These are phyloP conservation scores for Byasa hedistus DNA, from an alignment of 2,888 invertebrate species.

Conservation along the genomic window DNA sequence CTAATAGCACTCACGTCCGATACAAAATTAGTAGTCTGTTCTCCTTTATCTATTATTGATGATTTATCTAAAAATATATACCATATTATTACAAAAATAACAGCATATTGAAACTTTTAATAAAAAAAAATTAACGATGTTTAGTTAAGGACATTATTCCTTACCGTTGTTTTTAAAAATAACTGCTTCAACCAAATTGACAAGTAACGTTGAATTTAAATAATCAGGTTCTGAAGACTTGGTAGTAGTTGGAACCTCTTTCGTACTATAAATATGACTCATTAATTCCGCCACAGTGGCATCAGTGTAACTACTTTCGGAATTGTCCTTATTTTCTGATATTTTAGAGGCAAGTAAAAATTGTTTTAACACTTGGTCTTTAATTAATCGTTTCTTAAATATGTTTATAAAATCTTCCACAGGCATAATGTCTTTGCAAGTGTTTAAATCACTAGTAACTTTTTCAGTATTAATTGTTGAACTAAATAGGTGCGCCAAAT, in stretches of 20 bases:
- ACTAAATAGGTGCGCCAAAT: constrained; percentile 55
- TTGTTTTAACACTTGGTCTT: constrained; percentile 60
- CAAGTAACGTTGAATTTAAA: constrained; percentile 67
- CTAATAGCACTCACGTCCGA: constrained; percentile 53
- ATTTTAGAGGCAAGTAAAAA: constrained; percentile 47
- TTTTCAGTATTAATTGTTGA: constrained; percentile 43
- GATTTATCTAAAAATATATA: constrained; percentile 52
- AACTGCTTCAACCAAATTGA: constrained; percentile 70
- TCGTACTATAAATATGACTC: constrained; percentile 61
- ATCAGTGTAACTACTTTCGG: constrained; percentile 51
- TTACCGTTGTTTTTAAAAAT: constrained; percentile 67
- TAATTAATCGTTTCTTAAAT: constrained; percentile 61
- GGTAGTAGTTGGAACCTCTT: constrained; percentile 46
- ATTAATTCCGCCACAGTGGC: constrained; percentile 61
- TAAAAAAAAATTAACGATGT: neutral
- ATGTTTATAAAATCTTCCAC: constrained; percentile 65
- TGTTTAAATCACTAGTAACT: constrained; percentile 37
- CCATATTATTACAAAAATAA: neutral
- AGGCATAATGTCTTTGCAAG: constrained; percentile 55
- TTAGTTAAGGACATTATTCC: constrained; percentile 3
- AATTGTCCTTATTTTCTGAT: constrained; percentile 34
- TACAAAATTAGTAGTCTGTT: constrained; percentile 37
- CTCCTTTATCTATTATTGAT: constrained; percentile 38
- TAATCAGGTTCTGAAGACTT: constrained; percentile 50
- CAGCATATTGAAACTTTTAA: neutral